Base-by-base conservation (phyloP, 2,888 invertebrate species). In the Conistra vaccinii region DNA sequence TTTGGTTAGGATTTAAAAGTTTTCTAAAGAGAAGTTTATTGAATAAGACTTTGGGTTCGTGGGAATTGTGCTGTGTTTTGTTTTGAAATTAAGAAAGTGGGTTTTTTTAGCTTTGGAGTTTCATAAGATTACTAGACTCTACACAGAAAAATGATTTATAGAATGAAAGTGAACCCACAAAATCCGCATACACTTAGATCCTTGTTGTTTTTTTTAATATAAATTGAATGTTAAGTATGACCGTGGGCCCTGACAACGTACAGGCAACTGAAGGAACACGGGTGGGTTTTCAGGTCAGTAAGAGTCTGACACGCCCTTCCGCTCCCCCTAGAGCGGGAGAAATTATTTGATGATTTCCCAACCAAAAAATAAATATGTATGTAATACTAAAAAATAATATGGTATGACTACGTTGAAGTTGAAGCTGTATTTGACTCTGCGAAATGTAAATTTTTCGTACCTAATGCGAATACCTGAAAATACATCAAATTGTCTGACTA, bases 1-100 rank as follows among this genome's bases (percentile, higher is more conserved):
- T 83, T 83, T 78, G 78, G 81, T 80, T 85, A 78, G 80, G 85
- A 82, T 79, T 86, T 85, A 84, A 87, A 87, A 87, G 81, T 87
- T 87, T 81, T 58, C 65, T 35, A 51, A 73, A 57, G 70, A 71
- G 76, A 78, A 78, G 82, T 79, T 87, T 76, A 87, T 87, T 81
- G 76, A 86, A 85, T 84, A 73, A 80, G 82, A 84, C 77, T 42
- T n/a, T 62, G 69, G 61, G 58, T 65, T 80, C 76, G 67, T 80
- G 82, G 84, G 73, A 84, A 84, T 63, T 70, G 73, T 68, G 76
- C 29, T 78, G 48, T 45, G 67, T 83, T 73, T 82, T 68, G 78
- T 74, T 82, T 69, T 63, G 9, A 60, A 73, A 68, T 82, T 70
- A 60, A 32, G 29, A 48, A 66, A n/a, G 39, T 63, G 20, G 66